Base-by-base conservation (phyloP, 2,113 vertebrate genomes). In the Herpetotheres cachinnans region DNA sequence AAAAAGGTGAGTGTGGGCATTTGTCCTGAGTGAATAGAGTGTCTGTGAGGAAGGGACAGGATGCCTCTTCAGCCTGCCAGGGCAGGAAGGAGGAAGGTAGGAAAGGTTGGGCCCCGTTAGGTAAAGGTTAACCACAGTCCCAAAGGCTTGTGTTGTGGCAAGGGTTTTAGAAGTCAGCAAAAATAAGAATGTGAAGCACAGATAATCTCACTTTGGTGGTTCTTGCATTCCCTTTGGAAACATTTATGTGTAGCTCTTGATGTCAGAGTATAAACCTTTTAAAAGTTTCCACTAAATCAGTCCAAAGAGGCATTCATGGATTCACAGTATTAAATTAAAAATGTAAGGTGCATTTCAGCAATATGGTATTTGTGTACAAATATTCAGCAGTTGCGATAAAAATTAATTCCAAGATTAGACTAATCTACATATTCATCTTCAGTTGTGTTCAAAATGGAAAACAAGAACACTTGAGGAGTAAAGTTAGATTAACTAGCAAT, bases 361-460 rank as follows among this genome's bases (percentile, higher is more conserved):
- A n/a, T 73, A 87, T 21, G 32, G 13, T 50, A 84, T 95, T 86
- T 95, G 76, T 94, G 40, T 78, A 94, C 82, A 93, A 95, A 95
- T 85, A 95, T 65, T 90, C 62, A 85, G 81, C 65, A 96, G 58
- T 89, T 89, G 81, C 36, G 34, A 82, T 55, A 34, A 89, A 98
- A 92, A 96, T 90, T 93, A 97, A 94, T 84, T 96, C 62, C 67
- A 87, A 67, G 44, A 78, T 90, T 89, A 96, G 54, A 63, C 55
- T 84, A 62, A 91, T 96, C 82, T 90, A 77, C 92, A 96, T 96
- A 90, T 92, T 93, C 25, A 72, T 88, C 46, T 79, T 89, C 25
- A 38, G 50, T 91, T 90, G 16, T 87, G 18, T 71, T 94, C 16
- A 47, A 90, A 93, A 76, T 69, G 36, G n/a, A 73, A 93, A 84